Evolutionary conservation across 2,113 vertebrate species (phyloP), one percentile per base, ranked within the genome.

Genomic region (Alligator mississippiensis): DNA sequence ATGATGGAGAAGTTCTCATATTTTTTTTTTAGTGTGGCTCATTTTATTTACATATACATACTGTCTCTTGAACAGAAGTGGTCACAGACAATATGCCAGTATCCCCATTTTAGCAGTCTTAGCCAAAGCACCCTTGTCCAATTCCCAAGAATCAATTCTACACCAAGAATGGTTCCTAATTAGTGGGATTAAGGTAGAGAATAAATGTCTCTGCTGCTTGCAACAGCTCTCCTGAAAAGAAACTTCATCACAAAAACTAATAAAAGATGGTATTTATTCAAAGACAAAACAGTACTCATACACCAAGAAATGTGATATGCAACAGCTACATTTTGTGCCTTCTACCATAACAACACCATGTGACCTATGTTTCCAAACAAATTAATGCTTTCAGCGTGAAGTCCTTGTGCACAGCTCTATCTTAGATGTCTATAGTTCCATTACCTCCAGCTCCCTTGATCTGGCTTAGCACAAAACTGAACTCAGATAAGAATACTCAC

Each of bases 31-130:
- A 25, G 28, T 1, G 0, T 1, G 0, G 47, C 18, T 59, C 1
- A 0, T 27, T 72, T 62, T 19, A 62, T 80, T 76, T 34, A 5
- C 3, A 1, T 1, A 0, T 80, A 22, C 1, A 0, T 0, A 0
- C 63, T 12, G 13, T 15, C 28, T 60, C 57, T 70, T 82, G 1
- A 1, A 27, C 60, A 70, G 28, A 30, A 3, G 30, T 30, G 30
- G 0, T 0, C 1, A 0, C 2, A 0, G 54, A 19, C 62, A 70
- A 81, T 11, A 38, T 22, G 17, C 34, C 11, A 4, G 34, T 11
- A 72, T 8, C 59, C 68, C 4, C 60, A 63, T 57, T 60, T 75
- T 77, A 57, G 83, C 80, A 86, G 57, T 47, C 22, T 16, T 89
- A 74, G 24, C 68, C 24, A 16, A 59, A 86, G 24, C 2, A 21